Evolutionary conservation across 2,797 vertebrate species (phyloP).

Genomic region (Urophycis tenuis): DNA sequence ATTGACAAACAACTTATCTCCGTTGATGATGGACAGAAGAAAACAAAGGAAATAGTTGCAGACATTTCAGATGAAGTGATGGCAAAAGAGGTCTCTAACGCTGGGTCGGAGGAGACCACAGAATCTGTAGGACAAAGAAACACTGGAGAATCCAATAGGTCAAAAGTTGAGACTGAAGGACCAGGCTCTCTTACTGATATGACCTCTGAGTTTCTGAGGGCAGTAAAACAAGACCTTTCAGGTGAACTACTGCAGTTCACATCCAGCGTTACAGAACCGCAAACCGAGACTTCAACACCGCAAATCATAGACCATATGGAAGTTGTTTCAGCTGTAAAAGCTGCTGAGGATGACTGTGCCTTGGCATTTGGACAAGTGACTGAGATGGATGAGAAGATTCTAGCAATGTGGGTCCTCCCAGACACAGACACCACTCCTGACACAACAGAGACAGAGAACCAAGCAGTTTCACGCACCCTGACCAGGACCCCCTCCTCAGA

Average conservation of each 20-base stretch:
- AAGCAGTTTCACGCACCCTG: background rate
- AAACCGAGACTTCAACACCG: background rate
- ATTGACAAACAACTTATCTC: constrained; percentile 5
- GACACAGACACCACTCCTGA: background rate
- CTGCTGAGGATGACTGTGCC: background rate
- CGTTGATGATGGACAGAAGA: constrained; percentile 11
- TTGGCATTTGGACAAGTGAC: background rate
- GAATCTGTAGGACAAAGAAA: background rate
- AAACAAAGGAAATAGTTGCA: background rate
- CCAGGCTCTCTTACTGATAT: background rate
- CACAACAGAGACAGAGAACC: background rate
- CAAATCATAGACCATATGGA: background rate
- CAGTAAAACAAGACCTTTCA: background rate
- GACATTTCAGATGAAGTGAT: background rate
- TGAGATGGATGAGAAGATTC: background rate
- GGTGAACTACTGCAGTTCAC: background rate
- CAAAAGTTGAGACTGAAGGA: background rate
- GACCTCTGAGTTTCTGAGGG: background rate
- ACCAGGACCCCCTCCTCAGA: background rate
- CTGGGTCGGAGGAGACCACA: background rate
- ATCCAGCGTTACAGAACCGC: background rate
- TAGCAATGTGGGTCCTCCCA: background rate
- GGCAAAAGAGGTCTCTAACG: background rate
- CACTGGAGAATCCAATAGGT: background rate
- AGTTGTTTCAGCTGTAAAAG: background rate